Evolutionary conservation across 1,140 invertebrate genomes (phyloP), one percentile per base, ranked within the genome.

Genomic region (Heliconius hewitsoni): DNA sequence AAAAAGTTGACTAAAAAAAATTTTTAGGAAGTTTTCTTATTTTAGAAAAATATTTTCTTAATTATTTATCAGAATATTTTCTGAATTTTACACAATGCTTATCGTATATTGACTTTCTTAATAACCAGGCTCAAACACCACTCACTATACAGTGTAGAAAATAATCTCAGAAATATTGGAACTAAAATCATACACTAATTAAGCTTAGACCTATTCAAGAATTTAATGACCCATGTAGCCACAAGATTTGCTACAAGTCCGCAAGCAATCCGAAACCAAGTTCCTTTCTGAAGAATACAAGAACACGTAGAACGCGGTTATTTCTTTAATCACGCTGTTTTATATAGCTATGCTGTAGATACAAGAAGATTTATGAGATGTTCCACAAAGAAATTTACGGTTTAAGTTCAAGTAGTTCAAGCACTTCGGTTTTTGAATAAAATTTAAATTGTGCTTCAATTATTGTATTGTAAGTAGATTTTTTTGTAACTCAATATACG

Each of bases 181-280:
- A 16, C 27, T 66, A 66, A 66, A 66, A 3, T 16, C n/a, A 39
- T 23, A 34, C 13, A 27, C 72, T 66, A 55, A 83, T 81, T 83
- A 77, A 78, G 71, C 78, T 79, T 81, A 66, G 42, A 46, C 42
- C 13, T 13, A 46, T 46, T 46, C 42, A 16, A 46, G 77, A 78
- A 82, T 82, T 82, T 80, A 82, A 84, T 83, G 77, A 80, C 34
- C 78, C 79, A 76, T 82, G 42, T 23, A 23, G 8, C 42, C 52
- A 27, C 46, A 52, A 57, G 77, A 81, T 78, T 77, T 73, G 73
- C 71, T 79, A 76, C 9, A 73, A 73, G 74, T 42, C 50, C 71
- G 42, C n/a, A 71, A 79, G 73, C 72, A 74, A 74, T 79, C 57
- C 73, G 13, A 57, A 76, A 79, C 18, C 13, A 30, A 30, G 60